Evolutionary conservation across 2,888 invertebrate genomes (phyloP).

Genomic region (Tortricodes alternella): DNA sequence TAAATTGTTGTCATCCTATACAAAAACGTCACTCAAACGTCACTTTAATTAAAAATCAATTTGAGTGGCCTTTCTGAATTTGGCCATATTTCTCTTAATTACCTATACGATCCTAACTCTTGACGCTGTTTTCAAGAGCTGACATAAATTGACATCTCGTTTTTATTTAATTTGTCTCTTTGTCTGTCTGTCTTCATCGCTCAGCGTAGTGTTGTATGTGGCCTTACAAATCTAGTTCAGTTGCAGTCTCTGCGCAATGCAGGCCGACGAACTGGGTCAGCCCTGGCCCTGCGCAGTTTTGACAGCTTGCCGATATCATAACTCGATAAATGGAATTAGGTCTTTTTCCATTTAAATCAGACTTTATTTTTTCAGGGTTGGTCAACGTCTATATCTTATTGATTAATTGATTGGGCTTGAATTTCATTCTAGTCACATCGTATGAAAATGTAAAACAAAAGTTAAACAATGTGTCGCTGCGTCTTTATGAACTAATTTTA

Average conservation of each 20-base stretch:
- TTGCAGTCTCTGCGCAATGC: slow-evolving; percentile 57
- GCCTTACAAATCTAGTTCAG: slow-evolving; percentile 22
- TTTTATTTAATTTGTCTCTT: neutral
- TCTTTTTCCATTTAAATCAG: neutral
- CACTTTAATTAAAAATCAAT: too few species aligned
- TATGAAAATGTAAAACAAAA: too few species aligned
- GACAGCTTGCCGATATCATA: slow-evolving; percentile 56
- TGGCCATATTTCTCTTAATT: too few species aligned
- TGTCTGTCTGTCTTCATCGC: neutral
- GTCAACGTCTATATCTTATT: too few species aligned
- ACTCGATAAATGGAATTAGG: slow-evolving; percentile 28
- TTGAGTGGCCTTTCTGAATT: too few species aligned
- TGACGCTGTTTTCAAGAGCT: neutral
- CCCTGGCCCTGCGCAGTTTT: slow-evolving; percentile 43
- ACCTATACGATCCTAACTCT: too few species aligned
- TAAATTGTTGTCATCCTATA: too few species aligned
- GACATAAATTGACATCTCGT: neutral
- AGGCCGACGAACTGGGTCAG: slow-evolving; percentile 70
- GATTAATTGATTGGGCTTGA: too few species aligned
- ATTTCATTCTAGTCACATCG: too few species aligned
- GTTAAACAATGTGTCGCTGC: too few species aligned
- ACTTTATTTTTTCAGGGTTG: neutral
- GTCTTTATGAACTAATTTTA: too few species aligned
- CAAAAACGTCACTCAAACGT: too few species aligned
- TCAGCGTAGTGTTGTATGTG: neutral